Evolutionary conservation across 2,113 vertebrate genomes (phyloP).

Genomic region (Gymnarchus niloticus): DNA sequence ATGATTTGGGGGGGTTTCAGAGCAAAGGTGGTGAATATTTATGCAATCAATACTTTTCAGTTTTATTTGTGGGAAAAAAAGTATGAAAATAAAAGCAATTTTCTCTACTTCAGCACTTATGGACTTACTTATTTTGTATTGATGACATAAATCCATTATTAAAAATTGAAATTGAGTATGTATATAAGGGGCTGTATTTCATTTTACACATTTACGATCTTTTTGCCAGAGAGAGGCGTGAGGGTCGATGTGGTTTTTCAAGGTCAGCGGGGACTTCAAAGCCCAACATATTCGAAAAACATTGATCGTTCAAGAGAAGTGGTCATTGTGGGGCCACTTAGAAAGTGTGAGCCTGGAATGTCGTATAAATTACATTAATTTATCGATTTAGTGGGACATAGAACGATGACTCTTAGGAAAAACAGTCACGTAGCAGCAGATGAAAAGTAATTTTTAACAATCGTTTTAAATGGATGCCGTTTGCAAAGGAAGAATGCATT

Average conservation of each 20-base stretch:
- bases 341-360: not conserved
- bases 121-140: too few relatives aligned
- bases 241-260: not conserved
- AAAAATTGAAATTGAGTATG: too few relatives aligned
- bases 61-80: too few relatives aligned
- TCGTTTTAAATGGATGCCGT: not conserved
- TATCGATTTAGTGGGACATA: not conserved
- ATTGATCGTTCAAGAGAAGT: not conserved
- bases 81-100: too few relatives aligned
- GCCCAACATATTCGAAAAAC: not conserved
- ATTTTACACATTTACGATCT: too few relatives aligned
- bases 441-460: not conserved
- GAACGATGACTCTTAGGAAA: not conserved
- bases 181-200: too few relatives aligned
- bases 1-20: too few relatives aligned
- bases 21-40: too few relatives aligned
- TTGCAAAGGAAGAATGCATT: not conserved
- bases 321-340: not conserved
- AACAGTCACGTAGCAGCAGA: not conserved
- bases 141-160: too few relatives aligned
- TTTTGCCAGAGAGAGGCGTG: too few relatives aligned
- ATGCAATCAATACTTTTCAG: too few relatives aligned
- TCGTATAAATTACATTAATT: not conserved
- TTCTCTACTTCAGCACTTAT: too few relatives aligned
- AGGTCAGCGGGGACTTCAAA: not conserved